Evolutionary conservation across 2,797 vertebrate genomes (phyloP).

Genomic region (Myripristis murdjan): DNA sequence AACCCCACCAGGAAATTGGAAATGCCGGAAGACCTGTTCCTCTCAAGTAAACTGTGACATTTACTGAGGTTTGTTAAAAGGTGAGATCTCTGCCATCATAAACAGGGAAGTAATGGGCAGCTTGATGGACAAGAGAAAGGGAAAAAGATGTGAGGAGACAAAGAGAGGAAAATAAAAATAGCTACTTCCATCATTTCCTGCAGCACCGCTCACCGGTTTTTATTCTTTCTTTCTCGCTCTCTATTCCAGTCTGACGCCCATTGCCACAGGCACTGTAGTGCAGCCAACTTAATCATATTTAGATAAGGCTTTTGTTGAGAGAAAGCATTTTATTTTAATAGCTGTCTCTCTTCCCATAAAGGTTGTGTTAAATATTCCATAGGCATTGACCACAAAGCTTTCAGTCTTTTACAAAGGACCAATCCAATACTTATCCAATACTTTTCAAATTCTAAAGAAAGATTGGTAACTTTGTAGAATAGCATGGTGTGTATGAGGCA

Average conservation of each 20-base stretch:
- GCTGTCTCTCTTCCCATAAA: slow-evolving; percentile 32
- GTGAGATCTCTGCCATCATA: slow-evolving; percentile 47
- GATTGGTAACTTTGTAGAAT: no score
- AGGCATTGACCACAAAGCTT: slow-evolving; percentile 1
- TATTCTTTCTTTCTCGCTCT: slow-evolving; percentile 40
- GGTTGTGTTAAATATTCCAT: slow-evolving; percentile 34
- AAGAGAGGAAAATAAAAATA: neutral
- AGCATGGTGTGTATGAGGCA: neutral
- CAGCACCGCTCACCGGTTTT: slow-evolving; percentile 41
- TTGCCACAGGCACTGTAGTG: slow-evolving; percentile 47
- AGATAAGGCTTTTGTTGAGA: slow-evolving; percentile 57
- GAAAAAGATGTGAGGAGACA: neutral
- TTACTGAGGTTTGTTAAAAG: slow-evolving; percentile 64
- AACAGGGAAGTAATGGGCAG: slow-evolving; percentile 50
- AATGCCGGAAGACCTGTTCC: slow-evolving; percentile 33
- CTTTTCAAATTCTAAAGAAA: neutral
- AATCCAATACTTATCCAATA: no score
- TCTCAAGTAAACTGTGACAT: slow-evolving; percentile 63
- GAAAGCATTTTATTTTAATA: slow-evolving; percentile 54
- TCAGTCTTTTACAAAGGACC: neutral
- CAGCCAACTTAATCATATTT: slow-evolving; percentile 62
- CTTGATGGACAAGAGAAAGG: slow-evolving; percentile 2
- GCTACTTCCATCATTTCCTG: slow-evolving; percentile 35
- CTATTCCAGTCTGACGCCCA: slow-evolving; percentile 56
- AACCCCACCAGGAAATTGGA: slow-evolving; percentile 23